Evolutionary conservation across 2,888 invertebrate genomes (phyloP), one percentile per base, ranked within the genome.

Genomic region (Ditylenchus weischeri): DNA sequence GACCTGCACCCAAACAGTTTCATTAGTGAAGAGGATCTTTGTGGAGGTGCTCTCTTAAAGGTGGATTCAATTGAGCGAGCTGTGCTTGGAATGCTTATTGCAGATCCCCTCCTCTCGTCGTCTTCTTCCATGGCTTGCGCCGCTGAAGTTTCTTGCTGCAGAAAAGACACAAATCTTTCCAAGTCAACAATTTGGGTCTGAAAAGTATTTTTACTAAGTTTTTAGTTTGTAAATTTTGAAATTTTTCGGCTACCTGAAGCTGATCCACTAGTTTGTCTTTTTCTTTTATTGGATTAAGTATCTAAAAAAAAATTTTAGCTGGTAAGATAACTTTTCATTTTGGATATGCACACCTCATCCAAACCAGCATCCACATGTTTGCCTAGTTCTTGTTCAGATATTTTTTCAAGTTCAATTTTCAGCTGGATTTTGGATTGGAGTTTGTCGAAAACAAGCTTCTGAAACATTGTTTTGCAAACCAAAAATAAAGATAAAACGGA

Each of bases 141-240:
- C 35, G 36, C 38, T 19, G 62, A 66, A 18, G 65, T 62, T 64
- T 79, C 75, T 82, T 90, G 90, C 87, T 98, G 96, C 79, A 99
- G 87, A 81, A 94, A 90, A 77, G 90, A 89, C 76, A 99, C 94
- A 83, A 96, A 98, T 74, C 94, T 88, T 84, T 99, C 96, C 85
- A 99, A 88, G 85, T 99, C 98, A 57, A 90, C 89, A 65, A 99
- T 92, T 86, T 99, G 96, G 4, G 43, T 57, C 43, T 62, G 35
- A 4, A 59, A 59, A 59, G 13, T 7, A 21, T n/a, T 2, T 57
- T 18, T 29, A 5, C 29, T 49, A 47, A 61, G 21, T 48, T 70
- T 29, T 36, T 5, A 5, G 29, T 19, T 50, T 18, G 50, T 18
- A 50, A 19, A 50, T 50, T 50, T 4, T 2, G 18, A 19, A 50